Evolutionary conservation across 2,113 vertebrate species (phyloP), one percentile per base, ranked within the genome.

Genomic region (Tragelaphus buxtoni): DNA sequence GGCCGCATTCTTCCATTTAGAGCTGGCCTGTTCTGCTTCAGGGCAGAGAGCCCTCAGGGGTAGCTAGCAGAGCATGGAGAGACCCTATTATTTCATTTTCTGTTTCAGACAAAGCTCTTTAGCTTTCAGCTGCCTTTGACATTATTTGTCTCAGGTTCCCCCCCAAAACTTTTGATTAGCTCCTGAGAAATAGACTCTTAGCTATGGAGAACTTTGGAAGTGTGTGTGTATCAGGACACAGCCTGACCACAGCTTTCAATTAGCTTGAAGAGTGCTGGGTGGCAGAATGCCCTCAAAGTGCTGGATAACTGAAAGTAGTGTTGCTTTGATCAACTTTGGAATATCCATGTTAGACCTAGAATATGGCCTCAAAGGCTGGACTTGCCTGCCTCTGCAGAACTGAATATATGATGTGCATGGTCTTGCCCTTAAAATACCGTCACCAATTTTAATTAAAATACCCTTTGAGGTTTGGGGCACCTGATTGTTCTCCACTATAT

Each of bases 11-110:
- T 95, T 90, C 89, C 91, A 56, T 90, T 69, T 90, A 65, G 39
- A 79, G 13, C 88, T 56, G 18, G 58, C 83, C 83, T 28, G 47
- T 45, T 96, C 61, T 92, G 74, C 95, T 88, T 45, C 17, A 42
- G 87, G 94, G 53, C 32, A 63, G 49, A 13, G 35, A 39, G 32
- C 55, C 87, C 87, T 42, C 60, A 69, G 93, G 91, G 88, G 56
- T 80, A 84, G 53, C 96, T 81, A 56, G 63, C 32, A 74, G 85
- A 90, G 13, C 45, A 4, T 69, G 63, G 24, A 28, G n/a, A 74
- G 91, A 79, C 32, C 85, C 95, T 42, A 63, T 63, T 69, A 49
- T 86, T 97, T 90, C 91, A 95, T 96, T 97, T 94, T 76, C 96
- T 58, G 12, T 42, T 77, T 89, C n/a, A 92, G 86, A 53, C 9